phyloP scores from a whole-genome alignment of 1,140 invertebrate genomes.

The Heliconius hewitsoni region DNA sequence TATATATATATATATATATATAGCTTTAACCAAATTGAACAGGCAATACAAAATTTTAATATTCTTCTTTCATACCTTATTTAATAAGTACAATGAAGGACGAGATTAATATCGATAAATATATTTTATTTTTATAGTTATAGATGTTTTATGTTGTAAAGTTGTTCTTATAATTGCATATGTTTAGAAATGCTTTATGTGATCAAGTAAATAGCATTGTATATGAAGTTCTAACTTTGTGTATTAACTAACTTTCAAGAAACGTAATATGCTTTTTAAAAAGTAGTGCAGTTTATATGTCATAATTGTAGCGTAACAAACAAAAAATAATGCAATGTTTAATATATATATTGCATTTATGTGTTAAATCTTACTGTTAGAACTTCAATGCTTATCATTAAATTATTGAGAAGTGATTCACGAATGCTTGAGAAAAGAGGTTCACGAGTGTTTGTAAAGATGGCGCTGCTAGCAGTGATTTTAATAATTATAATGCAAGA shows the following conservation, averaged over 20 bases:
- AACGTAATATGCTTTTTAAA: neutral
- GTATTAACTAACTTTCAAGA: neutral
- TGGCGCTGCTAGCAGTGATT: neutral
- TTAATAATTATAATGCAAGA: neutral
- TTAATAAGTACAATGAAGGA: conserved; percentile 24
- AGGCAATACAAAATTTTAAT: neutral
- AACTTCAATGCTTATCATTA: no score
- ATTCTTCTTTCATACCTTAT: neutral
- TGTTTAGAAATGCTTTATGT: neutral
- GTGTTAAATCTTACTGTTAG: no score
- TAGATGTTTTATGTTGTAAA: conserved; percentile 22
- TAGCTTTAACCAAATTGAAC: neutral
- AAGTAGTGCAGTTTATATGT: no score
- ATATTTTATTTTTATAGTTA: conserved; percentile 35
- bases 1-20: neutral
- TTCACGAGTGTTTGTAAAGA: neutral
- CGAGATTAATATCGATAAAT: conserved; percentile 25
- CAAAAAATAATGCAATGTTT: no score
- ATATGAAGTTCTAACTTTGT: neutral
- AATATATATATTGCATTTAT: no score
- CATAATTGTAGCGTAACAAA: no score
- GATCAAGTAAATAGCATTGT: neutral
- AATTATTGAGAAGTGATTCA: neutral
- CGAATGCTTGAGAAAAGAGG: neutral
- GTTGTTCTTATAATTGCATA: neutral